Conservation (phyloP, 2,888 invertebrate genomes). For the Nymphalis polychloros region DNA sequence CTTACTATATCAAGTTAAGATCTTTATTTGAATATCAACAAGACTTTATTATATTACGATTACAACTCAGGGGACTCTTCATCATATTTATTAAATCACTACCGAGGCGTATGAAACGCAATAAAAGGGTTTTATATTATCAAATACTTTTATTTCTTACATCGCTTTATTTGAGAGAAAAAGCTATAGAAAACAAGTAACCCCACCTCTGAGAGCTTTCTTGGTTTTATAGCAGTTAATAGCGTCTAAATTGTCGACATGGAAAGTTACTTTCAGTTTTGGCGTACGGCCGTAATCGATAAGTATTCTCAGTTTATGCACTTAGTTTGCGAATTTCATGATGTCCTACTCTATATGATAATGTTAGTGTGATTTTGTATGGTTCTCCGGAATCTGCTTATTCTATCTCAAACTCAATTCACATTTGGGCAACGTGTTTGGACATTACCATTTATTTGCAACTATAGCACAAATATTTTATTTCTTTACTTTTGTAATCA, state of each 20-base stretch:
- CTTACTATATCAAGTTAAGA: no score
- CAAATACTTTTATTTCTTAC: slow-evolving; percentile 1
- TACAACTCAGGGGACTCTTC: not conserved
- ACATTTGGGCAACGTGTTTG: slow-evolving; percentile 11
- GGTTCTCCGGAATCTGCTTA: slow-evolving; percentile 26
- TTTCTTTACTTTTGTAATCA: not conserved
- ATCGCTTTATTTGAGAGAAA: slow-evolving; percentile 4
- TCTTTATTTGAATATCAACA: not conserved
- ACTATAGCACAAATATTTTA: not conserved
- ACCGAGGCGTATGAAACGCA: not conserved
- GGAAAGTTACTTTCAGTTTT: slow-evolving; percentile 45
- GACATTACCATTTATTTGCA: slow-evolving; percentile 1
- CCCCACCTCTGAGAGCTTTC: slow-evolving; percentile 22
- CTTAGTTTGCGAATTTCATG: slow-evolving; percentile 32
- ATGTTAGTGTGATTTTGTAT: slow-evolving; percentile 27
- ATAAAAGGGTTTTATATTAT: slow-evolving; percentile 3
- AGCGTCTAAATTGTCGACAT: slow-evolving; percentile 43
- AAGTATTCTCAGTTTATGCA: slow-evolving; percentile 37
- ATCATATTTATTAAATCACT: not conserved
- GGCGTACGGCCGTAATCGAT: slow-evolving; percentile 37
- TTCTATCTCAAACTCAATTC: slow-evolving; percentile 23
- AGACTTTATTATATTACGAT: not conserved
- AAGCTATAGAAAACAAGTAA: slow-evolving; percentile 18
- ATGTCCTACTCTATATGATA: slow-evolving; percentile 36
- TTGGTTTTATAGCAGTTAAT: slow-evolving; percentile 42